Evolutionary conservation across 2,113 vertebrate species (phyloP).

Genomic region (Pterophyllum scalare): DNA sequence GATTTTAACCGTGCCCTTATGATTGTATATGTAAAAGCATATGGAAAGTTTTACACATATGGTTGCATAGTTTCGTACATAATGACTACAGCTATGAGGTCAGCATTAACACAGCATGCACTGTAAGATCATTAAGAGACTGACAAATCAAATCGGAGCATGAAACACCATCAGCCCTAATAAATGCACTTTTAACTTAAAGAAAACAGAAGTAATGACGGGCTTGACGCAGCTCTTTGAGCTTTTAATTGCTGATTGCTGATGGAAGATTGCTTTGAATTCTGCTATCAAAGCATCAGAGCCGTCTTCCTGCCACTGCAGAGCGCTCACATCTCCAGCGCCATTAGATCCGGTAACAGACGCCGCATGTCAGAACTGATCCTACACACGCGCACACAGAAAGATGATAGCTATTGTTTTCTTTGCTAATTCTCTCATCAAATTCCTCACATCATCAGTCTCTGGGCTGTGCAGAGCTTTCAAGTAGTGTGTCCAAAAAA

Average conservation of each 20-base stretch:
- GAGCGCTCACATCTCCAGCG: slow-evolving; percentile 11
- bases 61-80: slow-evolving; percentile 57
- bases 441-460: slow-evolving; percentile 30
- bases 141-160: slow-evolving; percentile 39
- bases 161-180: slow-evolving; percentile 12
- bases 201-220: slow-evolving; percentile 9
- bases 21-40: slow-evolving; percentile 61
- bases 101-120: slow-evolving; percentile 39
- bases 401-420: slow-evolving; percentile 23
- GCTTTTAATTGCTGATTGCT: neutral
- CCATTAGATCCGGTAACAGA: slow-evolving; percentile 15
- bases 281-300: slow-evolving; percentile 26
- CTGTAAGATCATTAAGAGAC: slow-evolving; percentile 20
- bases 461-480: slow-evolving; percentile 13
- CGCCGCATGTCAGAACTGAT: neutral
- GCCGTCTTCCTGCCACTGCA: slow-evolving; percentile 23
- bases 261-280: slow-evolving; percentile 26
- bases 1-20: slow-evolving; percentile 47
- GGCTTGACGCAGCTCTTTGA: slow-evolving; percentile 2
- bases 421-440: slow-evolving; percentile 10
- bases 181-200: slow-evolving; percentile 18
- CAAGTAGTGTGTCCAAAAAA: neutral
- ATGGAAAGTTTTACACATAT: slow-evolving; percentile 42
- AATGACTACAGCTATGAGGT: slow-evolving; percentile 34
- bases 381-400: neutral